Evolutionary conservation across 2,888 invertebrate species (phyloP).

Genomic region (Nomada ferruginata): DNA sequence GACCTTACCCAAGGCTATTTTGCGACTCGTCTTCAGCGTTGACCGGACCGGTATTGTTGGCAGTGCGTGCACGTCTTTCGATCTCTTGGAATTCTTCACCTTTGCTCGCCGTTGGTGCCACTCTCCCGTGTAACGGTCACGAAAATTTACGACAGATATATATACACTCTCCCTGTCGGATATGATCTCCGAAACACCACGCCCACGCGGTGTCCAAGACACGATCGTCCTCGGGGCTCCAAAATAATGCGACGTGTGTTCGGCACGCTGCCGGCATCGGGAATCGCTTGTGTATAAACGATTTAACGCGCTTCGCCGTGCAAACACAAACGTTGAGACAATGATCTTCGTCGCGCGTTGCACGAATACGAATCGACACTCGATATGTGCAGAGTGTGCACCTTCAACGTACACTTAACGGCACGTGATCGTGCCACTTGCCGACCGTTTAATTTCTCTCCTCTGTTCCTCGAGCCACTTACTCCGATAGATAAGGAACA

Average conservation of each 20-base stretch:
- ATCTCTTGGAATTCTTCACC: conserved; percentile 66
- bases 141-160: conserved; percentile 14
- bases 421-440: conserved; percentile 28
- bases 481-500: conserved; percentile 11
- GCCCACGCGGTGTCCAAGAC: conserved; percentile 4
- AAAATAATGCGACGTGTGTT: conserved; percentile 28
- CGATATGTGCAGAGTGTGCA: conserved; percentile 13
- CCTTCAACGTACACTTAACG: conserved; percentile 35
- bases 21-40: conserved; percentile 48
- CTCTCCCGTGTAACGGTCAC: conserved; percentile 45
- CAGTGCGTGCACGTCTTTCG: conserved; percentile 63
- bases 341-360: conserved; percentile 42
- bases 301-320: conserved; percentile 16
- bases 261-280: conserved; percentile 30
- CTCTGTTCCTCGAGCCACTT: not conserved
- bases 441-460: not conserved
- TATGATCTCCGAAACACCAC: conserved; percentile 2
- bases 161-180: not conserved
- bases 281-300: conserved; percentile 27
- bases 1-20: conserved; percentile 73
- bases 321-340: conserved; percentile 33
- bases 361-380: conserved; percentile 30
- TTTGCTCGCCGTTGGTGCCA: conserved; percentile 47
- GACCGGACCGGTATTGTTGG: conserved; percentile 50
- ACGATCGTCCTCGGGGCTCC: conserved; percentile 26